phyloP scores from a whole-genome alignment of 2,113 vertebrate species.

The Anthoscopus minutus region DNA sequence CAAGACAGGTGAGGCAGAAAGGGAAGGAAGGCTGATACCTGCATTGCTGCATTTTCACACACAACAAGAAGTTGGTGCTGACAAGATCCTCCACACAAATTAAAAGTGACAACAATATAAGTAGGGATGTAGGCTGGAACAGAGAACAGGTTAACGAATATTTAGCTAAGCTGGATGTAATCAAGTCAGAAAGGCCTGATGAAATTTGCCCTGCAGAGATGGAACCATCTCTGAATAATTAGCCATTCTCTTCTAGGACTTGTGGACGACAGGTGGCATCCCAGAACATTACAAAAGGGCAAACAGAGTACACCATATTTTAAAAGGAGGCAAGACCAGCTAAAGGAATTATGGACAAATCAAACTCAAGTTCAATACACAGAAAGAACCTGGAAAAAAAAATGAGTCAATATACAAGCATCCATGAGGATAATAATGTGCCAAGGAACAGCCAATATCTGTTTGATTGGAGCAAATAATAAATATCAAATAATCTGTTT shows the following conservation, averaged over 20 bases:
- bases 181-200: slow-evolving; percentile 10
- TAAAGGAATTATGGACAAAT: not conserved
- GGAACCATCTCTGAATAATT: not conserved
- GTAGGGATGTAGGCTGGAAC: not conserved
- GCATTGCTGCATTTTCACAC: not conserved
- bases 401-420: not conserved
- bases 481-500: slow-evolving; percentile 35
- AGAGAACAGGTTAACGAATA: not conserved
- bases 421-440: not conserved
- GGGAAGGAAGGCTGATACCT: not conserved
- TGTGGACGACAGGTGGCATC: not conserved
- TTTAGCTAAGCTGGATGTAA: slow-evolving; percentile 26
- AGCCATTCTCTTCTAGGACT: not conserved
- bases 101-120: slow-evolving; percentile 18
- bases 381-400: not conserved
- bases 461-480: slow-evolving; percentile 23
- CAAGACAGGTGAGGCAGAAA: not conserved
- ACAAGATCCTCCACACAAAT: not conserved
- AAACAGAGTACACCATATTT: not conserved
- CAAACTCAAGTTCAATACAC: not conserved
- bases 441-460: not conserved
- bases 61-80: not conserved
- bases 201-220: not conserved
- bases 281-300: not conserved
- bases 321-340: not conserved